These are phyloP conservation scores for Sylvietta virens DNA, from an alignment of 2,113 vertebrate species.

Conservation along the genomic window DNA sequence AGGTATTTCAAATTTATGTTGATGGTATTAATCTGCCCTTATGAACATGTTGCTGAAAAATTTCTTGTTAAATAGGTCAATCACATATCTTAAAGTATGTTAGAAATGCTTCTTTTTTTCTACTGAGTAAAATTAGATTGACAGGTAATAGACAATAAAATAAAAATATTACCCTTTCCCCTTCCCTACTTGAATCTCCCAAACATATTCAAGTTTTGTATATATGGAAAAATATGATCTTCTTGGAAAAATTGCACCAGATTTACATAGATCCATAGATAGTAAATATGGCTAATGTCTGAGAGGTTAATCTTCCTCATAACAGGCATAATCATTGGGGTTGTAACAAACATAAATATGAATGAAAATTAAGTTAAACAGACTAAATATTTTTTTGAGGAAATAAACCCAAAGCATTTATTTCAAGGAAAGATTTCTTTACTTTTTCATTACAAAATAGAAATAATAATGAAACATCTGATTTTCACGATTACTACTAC, in stretches of 20 bases:
- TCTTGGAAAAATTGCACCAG: not conserved
- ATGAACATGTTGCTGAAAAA: not conserved
- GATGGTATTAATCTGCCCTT: not conserved
- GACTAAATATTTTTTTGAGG: not conserved
- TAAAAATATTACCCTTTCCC: not conserved
- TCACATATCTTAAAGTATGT: not conserved
- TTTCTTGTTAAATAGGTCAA: not conserved
- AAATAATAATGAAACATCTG: not conserved
- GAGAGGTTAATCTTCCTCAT: not conserved
- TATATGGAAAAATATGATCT: not conserved
- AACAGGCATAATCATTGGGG: rapidly evolving
- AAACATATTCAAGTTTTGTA: not conserved
- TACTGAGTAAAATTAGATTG: not conserved
- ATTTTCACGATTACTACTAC: not conserved
- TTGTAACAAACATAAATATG: not conserved
- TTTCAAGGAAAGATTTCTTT: not conserved
- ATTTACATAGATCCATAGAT: not conserved
- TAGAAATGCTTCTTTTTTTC: not conserved
- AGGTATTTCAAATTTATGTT: not conserved
- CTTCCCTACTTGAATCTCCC: rapidly evolving
- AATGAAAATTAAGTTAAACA: not conserved
- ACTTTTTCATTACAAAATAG: not conserved
- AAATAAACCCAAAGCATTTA: not conserved
- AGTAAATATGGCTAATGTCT: not conserved
- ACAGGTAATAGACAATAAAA: not conserved